These are phyloP conservation scores for Urophycis tenuis DNA, from an alignment of 2,797 vertebrate genomes.

Conservation along the genomic window DNA sequence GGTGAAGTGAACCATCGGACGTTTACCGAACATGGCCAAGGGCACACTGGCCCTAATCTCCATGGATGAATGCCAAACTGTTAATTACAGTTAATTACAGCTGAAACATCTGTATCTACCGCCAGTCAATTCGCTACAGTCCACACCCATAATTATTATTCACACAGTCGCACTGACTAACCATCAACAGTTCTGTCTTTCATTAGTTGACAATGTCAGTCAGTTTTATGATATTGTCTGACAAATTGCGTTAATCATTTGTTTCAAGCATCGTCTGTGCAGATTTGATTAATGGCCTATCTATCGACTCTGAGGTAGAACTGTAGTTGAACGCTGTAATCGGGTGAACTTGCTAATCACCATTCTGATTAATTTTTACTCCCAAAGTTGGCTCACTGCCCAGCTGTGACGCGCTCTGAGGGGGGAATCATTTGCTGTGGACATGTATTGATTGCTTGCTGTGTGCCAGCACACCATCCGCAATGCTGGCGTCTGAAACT, in stretches of 20 bases:
- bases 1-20: background rate
- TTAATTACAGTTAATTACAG: conserved; percentile 34
- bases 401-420: conserved; percentile 35
- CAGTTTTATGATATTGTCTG: conserved; percentile 15
- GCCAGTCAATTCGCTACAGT: conserved; percentile 28
- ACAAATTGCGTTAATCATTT: background rate
- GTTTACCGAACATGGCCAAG: conserved; percentile 33
- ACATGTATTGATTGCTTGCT: conserved; percentile 68
- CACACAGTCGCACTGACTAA: background rate
- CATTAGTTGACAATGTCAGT: background rate
- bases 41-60: conserved; percentile 35
- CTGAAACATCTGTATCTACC: conserved; percentile 36
- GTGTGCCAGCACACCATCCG: conserved; percentile 39
- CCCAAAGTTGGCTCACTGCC: conserved; percentile 46
- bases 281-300: conserved; percentile 10
- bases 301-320: conserved; percentile 14
- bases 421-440: conserved; percentile 64
- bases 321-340: conserved; percentile 19
- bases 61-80: conserved; percentile 34
- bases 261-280: background rate
- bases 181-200: background rate
- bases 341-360: background rate
- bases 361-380: background rate
- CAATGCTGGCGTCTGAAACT: conserved; percentile 51
- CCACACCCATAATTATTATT: conserved; percentile 6